A percentile compares a stretch with the other conserved stretches of the same genome.
Evolutionary conservation across 2,113 vertebrate genomes (phyloP).

Genomic region (Eonycteris spelaea): DNA sequence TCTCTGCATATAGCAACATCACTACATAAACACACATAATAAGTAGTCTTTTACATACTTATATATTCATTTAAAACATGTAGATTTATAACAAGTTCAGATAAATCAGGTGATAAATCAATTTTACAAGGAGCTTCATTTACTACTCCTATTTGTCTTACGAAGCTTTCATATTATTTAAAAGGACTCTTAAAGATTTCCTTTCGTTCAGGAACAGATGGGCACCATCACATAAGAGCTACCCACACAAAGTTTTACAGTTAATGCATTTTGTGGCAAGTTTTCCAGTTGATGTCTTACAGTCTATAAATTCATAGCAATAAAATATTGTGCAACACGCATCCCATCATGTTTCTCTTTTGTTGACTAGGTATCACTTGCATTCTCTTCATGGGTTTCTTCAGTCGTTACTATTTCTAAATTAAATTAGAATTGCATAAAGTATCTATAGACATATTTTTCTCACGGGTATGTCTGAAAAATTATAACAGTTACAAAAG

Average conservation of each 20-base stretch:
- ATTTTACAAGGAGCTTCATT: neutral
- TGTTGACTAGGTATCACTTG: neutral
- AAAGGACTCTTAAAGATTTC: neutral
- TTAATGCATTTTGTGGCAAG: neutral
- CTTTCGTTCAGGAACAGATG: neutral
- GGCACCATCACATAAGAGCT: neutral
- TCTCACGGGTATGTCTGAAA: neutral
- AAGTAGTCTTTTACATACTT: neutral
- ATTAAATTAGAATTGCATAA: neutral
- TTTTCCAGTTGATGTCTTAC: neutral
- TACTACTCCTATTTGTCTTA: neutral
- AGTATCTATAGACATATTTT: neutral
- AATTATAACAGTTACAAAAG: neutral
- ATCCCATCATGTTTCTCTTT: neutral
- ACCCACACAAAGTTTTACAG: neutral
- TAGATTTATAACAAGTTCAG: constrained; percentile 6
- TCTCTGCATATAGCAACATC: neutral
- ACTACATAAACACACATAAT: neutral
- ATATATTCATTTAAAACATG: neutral
- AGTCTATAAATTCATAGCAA: neutral
- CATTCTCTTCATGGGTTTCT: neutral
- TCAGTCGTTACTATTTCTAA: neutral
- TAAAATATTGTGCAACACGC: neutral
- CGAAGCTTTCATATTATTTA: constrained; percentile 7
- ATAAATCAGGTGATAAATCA: neutral